Conservation (phyloP, 2,888 invertebrate species). For the Orgyia antiqua region DNA sequence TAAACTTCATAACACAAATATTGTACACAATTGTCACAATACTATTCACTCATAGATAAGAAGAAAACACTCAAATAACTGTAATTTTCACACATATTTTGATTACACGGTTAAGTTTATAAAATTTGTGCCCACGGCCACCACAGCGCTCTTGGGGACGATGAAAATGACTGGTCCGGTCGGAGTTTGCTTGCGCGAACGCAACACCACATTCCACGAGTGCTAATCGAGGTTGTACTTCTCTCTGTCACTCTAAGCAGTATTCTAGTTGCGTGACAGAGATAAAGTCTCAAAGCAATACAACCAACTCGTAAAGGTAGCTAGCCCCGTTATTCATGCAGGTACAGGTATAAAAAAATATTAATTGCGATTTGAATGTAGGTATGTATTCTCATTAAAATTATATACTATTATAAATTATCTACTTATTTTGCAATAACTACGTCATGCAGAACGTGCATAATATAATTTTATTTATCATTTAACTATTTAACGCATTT, state of each 20-base stretch:
- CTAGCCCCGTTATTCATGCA: conserved; percentile 68
- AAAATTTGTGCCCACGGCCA: conserved; percentile 38
- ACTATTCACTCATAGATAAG: conserved; percentile 55
- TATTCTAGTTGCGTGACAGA: conserved; percentile 20
- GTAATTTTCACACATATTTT: conserved; percentile 69
- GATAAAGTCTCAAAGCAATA: conserved; percentile 30
- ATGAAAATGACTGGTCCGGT: conserved; percentile 55
- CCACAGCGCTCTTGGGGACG: conserved; percentile 48
- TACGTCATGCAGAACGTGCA: not conserved
- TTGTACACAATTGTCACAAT: conserved; percentile 54
- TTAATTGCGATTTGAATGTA: conserved; percentile 16
- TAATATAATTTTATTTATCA: not conserved
- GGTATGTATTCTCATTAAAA: conserved; percentile 11
- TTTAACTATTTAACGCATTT: too few relatives aligned
- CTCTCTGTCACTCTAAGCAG: conserved; percentile 41
- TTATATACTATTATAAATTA: conserved; percentile 9
- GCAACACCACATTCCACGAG: conserved; percentile 70
- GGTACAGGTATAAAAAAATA: conserved; percentile 45
- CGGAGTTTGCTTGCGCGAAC: conserved; percentile 45
- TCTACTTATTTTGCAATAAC: conserved; percentile 4
- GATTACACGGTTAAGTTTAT: conserved; percentile 42
- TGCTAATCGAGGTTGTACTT: conserved; percentile 46
- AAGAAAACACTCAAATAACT: conserved; percentile 53
- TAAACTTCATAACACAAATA: conserved; percentile 70
- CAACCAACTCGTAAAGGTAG: conserved; percentile 43